Evolutionary conservation across 2,888 invertebrate genomes (phyloP), one percentile per base, ranked within the genome.

Genomic region (Sepiola atlantica): DNA sequence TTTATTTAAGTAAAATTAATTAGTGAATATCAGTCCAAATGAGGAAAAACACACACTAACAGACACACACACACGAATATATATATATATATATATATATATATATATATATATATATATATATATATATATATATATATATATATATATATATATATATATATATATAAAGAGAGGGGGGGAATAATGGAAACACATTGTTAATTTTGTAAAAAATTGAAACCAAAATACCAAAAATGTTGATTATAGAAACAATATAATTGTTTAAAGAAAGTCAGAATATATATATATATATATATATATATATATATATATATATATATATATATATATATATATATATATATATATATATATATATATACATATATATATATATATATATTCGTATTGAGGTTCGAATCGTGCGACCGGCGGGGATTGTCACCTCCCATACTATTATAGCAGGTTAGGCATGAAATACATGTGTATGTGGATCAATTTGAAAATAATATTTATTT

Each of bases 251-350:
- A 77, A 77, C 20, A 21, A 24, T 77, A 24, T 77, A 77, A 21
- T 21, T 24, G 24, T 77, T 77, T 77, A 24, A 21, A 24, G 77
- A 24, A 24, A 24, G 77, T 18, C 20, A 24, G 77, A 24, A 77
- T 77, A 77, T 77, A 77, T 77, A 77, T 77, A 77, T 77, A 77
- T 77, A 77, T 24, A 77, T 77, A 77, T 77, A 77, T 24, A 77
- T 77, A 77, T 77, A 77, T 77, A 77, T 77, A 77, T 77, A 77
- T 77, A 77, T 77, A 77, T 77, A 77, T 77, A 77, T 77, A 77
- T 77, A 77, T 77, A 77, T 77, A 77, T 77, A 77, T 24, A 20
- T 8, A 90, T 90, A 20, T 20, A 90, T 90, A 20, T 21, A 20
- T 90, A 20, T 18, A 90, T 90, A 18, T 90, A 90, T 90, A 90